Evolutionary conservation across 1,140 invertebrate species (phyloP).

Genomic region (Drosophila bipectinata): DNA sequence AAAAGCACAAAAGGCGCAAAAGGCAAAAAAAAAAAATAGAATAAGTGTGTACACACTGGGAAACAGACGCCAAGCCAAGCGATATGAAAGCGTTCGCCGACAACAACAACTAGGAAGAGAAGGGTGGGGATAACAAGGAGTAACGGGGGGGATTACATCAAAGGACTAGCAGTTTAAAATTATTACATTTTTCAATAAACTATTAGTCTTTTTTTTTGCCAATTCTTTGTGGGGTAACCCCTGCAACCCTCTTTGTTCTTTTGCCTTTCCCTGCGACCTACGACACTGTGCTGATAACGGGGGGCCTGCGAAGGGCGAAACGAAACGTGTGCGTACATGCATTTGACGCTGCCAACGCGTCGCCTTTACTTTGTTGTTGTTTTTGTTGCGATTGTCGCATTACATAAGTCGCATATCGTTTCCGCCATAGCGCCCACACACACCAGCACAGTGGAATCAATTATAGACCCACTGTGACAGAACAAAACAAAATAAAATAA

Average conservation of each 20-base stretch:
- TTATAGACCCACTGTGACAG: neutral
- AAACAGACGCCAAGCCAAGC: conserved; percentile 41
- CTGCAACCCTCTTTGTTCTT: neutral
- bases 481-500: neutral
- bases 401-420: conserved; percentile 72
- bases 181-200: neutral
- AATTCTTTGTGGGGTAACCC: neutral
- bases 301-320: conserved; percentile 3
- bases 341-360: conserved; percentile 38
- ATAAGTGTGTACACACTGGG: conserved; percentile 4
- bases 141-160: neutral
- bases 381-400: conserved; percentile 39
- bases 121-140: conserved; percentile 22
- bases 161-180: neutral
- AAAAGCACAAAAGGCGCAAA: conserved; percentile 38
- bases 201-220: too few species aligned
- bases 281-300: neutral
- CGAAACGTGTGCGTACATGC: conserved; percentile 53
- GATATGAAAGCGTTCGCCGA: conserved; percentile 56
- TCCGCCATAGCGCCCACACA: conserved; percentile 65
- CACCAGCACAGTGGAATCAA: conserved; percentile 44
- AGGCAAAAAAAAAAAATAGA: conserved; percentile 7
- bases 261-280: neutral
- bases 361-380: conserved; percentile 11
- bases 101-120: conserved; percentile 61